phyloP scores from a whole-genome alignment of 1,140 invertebrate genomes.

The Drosophila gunungcola region DNA sequence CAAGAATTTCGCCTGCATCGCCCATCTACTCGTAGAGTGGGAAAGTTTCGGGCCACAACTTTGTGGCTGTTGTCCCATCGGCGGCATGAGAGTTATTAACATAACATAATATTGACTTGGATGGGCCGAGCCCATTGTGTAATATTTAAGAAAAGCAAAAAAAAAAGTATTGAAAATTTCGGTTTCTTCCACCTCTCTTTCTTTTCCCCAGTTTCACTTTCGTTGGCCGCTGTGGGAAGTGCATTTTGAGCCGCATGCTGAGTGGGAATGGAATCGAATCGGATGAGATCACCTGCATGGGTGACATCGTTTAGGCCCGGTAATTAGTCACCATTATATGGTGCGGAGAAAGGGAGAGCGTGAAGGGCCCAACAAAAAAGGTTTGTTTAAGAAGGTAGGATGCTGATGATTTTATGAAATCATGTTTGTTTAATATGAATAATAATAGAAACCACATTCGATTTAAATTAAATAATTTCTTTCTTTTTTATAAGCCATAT shows the following conservation, averaged over 20 bases:
- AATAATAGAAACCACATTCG: no score
- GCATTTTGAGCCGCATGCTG: slow-evolving; percentile 46
- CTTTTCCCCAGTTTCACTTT: slow-evolving; percentile 61
- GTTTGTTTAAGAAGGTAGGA: no score
- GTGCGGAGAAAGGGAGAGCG: slow-evolving; percentile 25
- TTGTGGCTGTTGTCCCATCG: slow-evolving; percentile 26
- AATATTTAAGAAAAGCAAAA: slow-evolving; percentile 62
- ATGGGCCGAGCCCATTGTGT: slow-evolving; percentile 65
- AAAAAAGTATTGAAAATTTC: slow-evolving; percentile 38
- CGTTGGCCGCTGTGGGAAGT: slow-evolving; percentile 47
- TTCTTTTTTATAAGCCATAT: neutral
- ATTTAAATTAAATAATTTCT: no score
- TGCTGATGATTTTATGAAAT: no score
- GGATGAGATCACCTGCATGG: slow-evolving; percentile 48
- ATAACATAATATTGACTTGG: slow-evolving; percentile 64
- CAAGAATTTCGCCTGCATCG: slow-evolving; percentile 64
- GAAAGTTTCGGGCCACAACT: slow-evolving; percentile 39
- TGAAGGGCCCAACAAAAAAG: neutral
- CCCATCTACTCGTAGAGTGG: slow-evolving; percentile 20
- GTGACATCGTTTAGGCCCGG: slow-evolving; percentile 46
- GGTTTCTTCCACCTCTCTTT: slow-evolving; percentile 29
- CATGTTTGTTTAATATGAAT: no score
- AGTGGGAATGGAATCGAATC: slow-evolving; percentile 11
- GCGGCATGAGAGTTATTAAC: slow-evolving; percentile 50
- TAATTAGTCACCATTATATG: slow-evolving; percentile 54